Base-by-base conservation (phyloP, 2,888 invertebrate species). In the Brachyptera putata region DNA sequence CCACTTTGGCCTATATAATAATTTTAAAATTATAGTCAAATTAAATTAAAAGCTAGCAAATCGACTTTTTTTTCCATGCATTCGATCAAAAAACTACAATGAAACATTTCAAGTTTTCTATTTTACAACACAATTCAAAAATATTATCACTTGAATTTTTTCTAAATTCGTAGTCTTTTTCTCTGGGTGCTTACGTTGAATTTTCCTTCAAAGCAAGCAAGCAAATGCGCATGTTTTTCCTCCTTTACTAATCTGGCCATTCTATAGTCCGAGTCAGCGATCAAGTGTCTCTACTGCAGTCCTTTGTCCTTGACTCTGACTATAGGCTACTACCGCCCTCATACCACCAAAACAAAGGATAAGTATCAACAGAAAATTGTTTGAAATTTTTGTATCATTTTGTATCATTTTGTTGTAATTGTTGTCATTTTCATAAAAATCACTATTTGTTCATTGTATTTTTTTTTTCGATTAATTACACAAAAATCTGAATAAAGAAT, bases 171-270 rank as follows among this genome's bases (percentile, higher is more conserved):
- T 37, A 11, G 39, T 37, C 13, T 37, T 16, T 37, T 37, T 14
- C 25, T n/a, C 9, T 48, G 25, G 25, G 48, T 48, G 48, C 25
- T 22, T 24, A 24, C 25, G 48, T 48, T 48, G 48, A 48, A 22
- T 55, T 57, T 57, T 57, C 57, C 57, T 57, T 57, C 57, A 57
- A 43, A 57, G 43, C 43, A 26, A n/a, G n/a, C n/a, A n/a, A n/a
- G n/a, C n/a, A n/a, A n/a, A n/a, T 16, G 41, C 57, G 57, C 57
- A 43, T 26, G 25, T 37, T 56, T 56, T 16, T 16, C 13, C 16
- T 37, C 11, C 30, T 11, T 30, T 18, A 43, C 43, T 43, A 43
- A 43, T 43, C 43, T 16, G 39, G 39, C 39, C 43, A 18, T n/a
- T 3, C 43, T 43, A 43, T 43, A 43, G 43, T 43, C 43, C 39